Percentiles rank a stretch among this genome's conserved stretches.
Evolutionary conservation across 2,797 vertebrate genomes (phyloP).

Genomic region (Falco columbarius): DNA sequence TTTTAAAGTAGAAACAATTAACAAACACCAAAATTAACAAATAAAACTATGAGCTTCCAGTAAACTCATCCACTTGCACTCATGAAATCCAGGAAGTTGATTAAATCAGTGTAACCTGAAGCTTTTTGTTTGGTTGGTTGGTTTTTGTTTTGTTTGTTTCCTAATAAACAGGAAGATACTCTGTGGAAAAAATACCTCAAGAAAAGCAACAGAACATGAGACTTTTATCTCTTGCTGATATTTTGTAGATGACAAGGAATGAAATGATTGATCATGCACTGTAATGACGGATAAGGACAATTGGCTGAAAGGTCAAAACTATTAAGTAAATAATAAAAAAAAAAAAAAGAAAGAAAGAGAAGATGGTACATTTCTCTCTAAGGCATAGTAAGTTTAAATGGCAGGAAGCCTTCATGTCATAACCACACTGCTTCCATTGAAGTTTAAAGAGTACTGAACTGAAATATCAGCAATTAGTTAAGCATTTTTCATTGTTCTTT

Average conservation of each 20-base stretch:
- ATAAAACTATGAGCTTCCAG: background rate
- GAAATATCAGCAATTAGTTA: background rate
- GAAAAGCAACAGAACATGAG: slow-evolving; percentile 49
- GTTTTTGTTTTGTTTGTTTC: background rate
- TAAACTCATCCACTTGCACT: background rate
- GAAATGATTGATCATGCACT: slow-evolving; percentile 74
- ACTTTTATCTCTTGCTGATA: slow-evolving; percentile 44
- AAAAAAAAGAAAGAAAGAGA: background rate
- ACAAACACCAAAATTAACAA: background rate
- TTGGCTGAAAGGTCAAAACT: slow-evolving; percentile 78
- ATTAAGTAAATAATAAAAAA: slow-evolving; percentile 76
- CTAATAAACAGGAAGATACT: slow-evolving; percentile 25
- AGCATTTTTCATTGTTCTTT: background rate
- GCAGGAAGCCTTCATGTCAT: slow-evolving; percentile 65
- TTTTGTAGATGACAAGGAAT: slow-evolving; percentile 64
- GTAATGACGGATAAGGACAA: slow-evolving; percentile 78
- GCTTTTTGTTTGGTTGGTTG: background rate
- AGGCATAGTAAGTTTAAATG: slow-evolving; percentile 69
- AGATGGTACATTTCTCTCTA: slow-evolving; percentile 58
- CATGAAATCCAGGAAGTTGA: background rate
- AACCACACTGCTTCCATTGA: background rate
- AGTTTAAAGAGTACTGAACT: background rate
- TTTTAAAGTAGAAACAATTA: background rate
- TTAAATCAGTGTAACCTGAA: background rate
- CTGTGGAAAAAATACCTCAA: background rate